These are phyloP conservation scores for Heterocephalus glaber DNA, from an alignment of 2,113 vertebrate species.

Conservation along the genomic window DNA sequence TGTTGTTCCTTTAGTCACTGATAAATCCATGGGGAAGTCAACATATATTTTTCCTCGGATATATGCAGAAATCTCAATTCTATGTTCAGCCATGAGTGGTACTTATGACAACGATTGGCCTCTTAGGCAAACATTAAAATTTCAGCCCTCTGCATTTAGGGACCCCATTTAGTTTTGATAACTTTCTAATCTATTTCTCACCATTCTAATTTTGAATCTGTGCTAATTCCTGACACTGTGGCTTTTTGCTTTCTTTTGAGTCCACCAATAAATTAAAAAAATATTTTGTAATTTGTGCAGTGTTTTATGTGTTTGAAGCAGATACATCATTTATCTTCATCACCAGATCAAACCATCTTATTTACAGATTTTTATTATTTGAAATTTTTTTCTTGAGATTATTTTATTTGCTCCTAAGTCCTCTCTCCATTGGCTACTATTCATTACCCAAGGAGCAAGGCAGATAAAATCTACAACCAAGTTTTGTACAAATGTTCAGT, in stretches of 20 bases:
- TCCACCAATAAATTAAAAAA: not conserved
- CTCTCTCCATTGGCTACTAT: not conserved
- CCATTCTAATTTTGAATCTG: not conserved
- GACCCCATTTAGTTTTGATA: not conserved
- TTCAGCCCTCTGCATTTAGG: not conserved
- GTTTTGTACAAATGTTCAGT: not conserved
- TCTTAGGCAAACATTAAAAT: not conserved
- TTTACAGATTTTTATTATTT: not conserved
- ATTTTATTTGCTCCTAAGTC: not conserved
- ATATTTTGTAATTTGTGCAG: not conserved
- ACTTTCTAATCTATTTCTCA: not conserved
- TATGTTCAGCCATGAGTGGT: not conserved
- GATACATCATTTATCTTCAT: not conserved
- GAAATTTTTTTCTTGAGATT: not conserved
- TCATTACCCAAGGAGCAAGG: not conserved
- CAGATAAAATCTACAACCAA: constrained; percentile 6
- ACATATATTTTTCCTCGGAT: not conserved
- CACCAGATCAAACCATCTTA: not conserved
- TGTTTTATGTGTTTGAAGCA: constrained; percentile 7
- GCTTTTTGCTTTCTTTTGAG: not conserved
- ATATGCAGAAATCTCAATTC: not conserved
- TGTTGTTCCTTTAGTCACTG: not conserved
- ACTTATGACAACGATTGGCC: not conserved
- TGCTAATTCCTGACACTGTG: not conserved
- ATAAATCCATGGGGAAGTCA: not conserved